Evolutionary conservation across 2,113 vertebrate species (phyloP).

Genomic region (Puntigrus tetrazona): DNA sequence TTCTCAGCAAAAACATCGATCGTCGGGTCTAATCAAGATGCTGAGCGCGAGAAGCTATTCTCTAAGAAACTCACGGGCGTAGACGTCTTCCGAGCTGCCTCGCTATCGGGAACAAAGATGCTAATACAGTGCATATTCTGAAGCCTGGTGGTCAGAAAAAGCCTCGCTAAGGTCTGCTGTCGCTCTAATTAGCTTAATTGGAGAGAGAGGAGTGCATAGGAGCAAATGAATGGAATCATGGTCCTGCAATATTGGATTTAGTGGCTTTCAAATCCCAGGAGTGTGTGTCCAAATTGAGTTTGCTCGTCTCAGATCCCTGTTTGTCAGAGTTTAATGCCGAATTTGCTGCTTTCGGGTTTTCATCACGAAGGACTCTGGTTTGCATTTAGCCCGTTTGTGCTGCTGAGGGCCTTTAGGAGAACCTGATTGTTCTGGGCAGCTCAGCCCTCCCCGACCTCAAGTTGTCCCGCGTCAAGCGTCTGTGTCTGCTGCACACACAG

Average conservation of each 20-base stretch:
- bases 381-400: conserved; percentile 54
- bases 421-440: conserved; percentile 28
- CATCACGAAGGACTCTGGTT: conserved; percentile 57
- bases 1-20: conserved; percentile 6
- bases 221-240: conserved; percentile 60
- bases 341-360: conserved; percentile 58
- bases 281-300: conserved; percentile 58
- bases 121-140: conserved; percentile 32
- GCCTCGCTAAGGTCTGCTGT: conserved; percentile 44
- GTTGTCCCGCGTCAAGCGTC: not conserved
- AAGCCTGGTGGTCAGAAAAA: conserved; percentile 38
- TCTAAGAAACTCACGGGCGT: not conserved
- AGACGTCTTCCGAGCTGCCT: not conserved
- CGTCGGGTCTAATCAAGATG: conserved; percentile 27
- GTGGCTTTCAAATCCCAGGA: conserved; percentile 58
- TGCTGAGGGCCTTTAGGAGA: conserved; percentile 33
- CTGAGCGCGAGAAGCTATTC: conserved; percentile 1
- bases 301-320: conserved; percentile 54
- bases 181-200: conserved; percentile 57
- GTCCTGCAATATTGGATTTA: conserved; percentile 56
- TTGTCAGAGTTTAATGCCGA: conserved; percentile 57
- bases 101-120: conserved; percentile 43
- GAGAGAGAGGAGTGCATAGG: conserved; percentile 50
- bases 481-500: not conserved
- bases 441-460: not conserved